Evolutionary conservation across 30 jellyfish, hydroid and myxozoan genomes (phyloP).

Genomic region (Aurelia sp.): DNA sequence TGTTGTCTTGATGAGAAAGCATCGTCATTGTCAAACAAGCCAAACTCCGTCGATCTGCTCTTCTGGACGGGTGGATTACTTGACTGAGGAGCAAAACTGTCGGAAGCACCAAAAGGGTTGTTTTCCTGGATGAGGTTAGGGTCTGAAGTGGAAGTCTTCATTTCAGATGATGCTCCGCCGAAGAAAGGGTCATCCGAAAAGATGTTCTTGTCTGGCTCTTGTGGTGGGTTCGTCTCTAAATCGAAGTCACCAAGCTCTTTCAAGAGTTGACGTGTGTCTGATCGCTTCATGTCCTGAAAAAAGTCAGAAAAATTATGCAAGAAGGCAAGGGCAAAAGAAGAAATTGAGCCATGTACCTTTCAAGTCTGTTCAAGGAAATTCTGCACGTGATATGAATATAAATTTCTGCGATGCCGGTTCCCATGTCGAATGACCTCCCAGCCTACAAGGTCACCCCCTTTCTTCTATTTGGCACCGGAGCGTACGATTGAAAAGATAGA

Average conservation of each 20-base stretch:
- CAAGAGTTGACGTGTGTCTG: slow-evolving; percentile 74
- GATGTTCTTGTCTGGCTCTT: slow-evolving; percentile 33
- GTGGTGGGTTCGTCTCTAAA: slow-evolving; percentile 63
- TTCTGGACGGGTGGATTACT: slow-evolving; percentile 6
- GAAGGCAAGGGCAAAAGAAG: neutral
- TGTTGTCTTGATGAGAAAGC: slow-evolving; percentile 41
- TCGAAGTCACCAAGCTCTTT: slow-evolving; percentile 74
- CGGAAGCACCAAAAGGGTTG: slow-evolving; percentile 52
- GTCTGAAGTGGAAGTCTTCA: slow-evolving; percentile 33
- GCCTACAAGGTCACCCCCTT: too few relatives aligned
- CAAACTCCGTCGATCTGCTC: slow-evolving; percentile 48
- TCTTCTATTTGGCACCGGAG: too few relatives aligned
- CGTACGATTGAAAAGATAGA: too few relatives aligned
- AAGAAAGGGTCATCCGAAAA: slow-evolving; percentile 73
- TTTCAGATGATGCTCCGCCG: slow-evolving; percentile 38
- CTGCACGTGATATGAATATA: too few relatives aligned
- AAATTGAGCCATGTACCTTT: neutral
- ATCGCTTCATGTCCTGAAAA: slow-evolving; percentile 75
- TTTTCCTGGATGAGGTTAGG: neutral
- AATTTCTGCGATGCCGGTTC: too few relatives aligned
- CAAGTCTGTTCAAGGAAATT: too few relatives aligned
- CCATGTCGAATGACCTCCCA: too few relatives aligned
- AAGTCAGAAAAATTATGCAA: neutral
- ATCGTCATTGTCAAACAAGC: slow-evolving; percentile 37
- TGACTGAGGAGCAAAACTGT: slow-evolving; percentile 15